These are phyloP conservation scores for Mythimna loreyi DNA, from an alignment of 2,888 invertebrate genomes.

Conservation along the genomic window DNA sequence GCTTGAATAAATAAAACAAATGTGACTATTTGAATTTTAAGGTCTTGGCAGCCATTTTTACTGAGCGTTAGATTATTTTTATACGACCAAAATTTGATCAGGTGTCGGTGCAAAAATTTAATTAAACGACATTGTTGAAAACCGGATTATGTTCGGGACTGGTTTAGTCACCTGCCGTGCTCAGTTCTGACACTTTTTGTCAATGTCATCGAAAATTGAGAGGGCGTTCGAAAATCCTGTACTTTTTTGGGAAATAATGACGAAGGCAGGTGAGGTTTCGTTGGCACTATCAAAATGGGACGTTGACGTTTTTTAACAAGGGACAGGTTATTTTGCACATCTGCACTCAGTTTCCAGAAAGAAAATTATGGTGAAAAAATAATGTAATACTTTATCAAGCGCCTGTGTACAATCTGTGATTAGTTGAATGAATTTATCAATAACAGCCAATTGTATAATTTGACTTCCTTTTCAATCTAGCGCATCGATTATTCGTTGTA, in stretches of 20 bases:
- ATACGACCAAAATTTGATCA: background rate
- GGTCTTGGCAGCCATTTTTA: too few relatives aligned
- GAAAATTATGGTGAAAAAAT: too few relatives aligned
- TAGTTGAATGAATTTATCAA: too few relatives aligned
- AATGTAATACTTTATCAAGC: too few relatives aligned
- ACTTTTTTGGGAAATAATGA: constrained; percentile 2
- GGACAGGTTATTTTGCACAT: too few relatives aligned
- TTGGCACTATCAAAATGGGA: background rate
- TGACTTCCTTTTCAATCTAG: too few relatives aligned
- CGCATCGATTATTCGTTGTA: too few relatives aligned
- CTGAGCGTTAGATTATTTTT: constrained; percentile 12
- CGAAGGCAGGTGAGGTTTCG: background rate
- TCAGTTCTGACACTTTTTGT: constrained; percentile 8
- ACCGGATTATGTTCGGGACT: constrained; percentile 27
- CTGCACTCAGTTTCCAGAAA: too few relatives aligned
- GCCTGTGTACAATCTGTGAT: too few relatives aligned
- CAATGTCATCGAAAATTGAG: constrained; percentile 40
- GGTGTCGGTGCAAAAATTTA: background rate
- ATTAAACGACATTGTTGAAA: constrained; percentile 21
- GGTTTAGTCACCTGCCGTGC: constrained; percentile 26
- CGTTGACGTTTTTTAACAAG: background rate
- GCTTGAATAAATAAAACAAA: constrained; percentile 19
- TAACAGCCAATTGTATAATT: too few relatives aligned
- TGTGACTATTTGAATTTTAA: constrained; percentile 5
- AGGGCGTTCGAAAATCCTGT: constrained; percentile 5